A percentile compares a stretch with the other conserved stretches of the same genome.
Conservation (phyloP, 2,888 invertebrate genomes). For the Leptinotarsa tumamoca region DNA sequence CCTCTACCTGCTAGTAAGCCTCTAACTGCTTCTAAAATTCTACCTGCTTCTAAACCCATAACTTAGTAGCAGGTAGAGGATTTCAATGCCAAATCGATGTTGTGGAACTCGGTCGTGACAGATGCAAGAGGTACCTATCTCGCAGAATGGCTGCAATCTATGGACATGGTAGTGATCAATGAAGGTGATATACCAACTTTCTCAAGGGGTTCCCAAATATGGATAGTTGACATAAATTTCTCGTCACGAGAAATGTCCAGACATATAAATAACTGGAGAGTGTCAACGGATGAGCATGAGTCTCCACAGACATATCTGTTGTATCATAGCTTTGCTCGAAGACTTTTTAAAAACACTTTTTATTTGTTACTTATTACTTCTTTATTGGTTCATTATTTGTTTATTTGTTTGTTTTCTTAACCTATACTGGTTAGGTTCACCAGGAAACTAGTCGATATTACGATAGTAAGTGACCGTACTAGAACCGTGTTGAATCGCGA, state of each 20-base stretch:
- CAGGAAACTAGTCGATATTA: no score
- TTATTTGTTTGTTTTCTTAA: no score
- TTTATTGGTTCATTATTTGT: no score
- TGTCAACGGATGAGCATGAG: conserved; percentile 15
- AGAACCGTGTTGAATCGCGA: no score
- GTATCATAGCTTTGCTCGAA: no score
- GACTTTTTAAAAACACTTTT: no score
- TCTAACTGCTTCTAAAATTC: no score
- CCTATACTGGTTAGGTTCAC: no score
- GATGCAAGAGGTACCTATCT: neutral
- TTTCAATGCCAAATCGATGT: neutral
- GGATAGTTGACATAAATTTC: conserved; percentile 13
- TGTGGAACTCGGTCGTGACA: neutral
- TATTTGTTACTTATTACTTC: no score
- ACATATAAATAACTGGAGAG: neutral
- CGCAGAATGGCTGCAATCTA: neutral
- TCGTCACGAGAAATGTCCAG: neutral
- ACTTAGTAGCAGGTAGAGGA: neutral
- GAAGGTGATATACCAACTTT: conserved; percentile 22
- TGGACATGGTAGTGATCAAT: conserved; percentile 12
- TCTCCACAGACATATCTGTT: conserved; percentile 21
- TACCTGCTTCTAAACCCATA: no score
- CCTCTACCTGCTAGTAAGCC: no score
- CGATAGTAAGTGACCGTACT: no score
- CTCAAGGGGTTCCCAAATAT: conserved; percentile 15